These are phyloP conservation scores for Bambusicola thoracicus DNA, from an alignment of 2,113 vertebrate genomes.

Conservation along the genomic window DNA sequence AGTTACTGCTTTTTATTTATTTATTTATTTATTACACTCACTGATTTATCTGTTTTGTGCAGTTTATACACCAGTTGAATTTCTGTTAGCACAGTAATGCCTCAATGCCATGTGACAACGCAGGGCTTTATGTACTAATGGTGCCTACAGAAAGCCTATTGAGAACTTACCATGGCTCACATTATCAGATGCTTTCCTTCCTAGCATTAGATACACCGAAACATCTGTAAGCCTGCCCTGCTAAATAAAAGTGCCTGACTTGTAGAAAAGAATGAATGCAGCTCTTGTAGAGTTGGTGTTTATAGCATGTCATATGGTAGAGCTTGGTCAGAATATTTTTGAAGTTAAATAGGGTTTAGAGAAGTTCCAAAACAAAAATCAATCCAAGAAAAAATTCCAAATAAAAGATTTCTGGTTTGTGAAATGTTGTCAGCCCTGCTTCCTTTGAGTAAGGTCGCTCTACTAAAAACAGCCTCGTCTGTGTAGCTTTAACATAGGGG, in stretches of 20 bases:
- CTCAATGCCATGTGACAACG: background rate
- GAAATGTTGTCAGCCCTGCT: background rate
- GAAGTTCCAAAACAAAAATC: conserved; percentile 60
- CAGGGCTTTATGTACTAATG: background rate
- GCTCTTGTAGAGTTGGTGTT: conserved; percentile 43
- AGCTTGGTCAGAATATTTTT: conserved; percentile 55
- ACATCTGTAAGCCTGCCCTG: conserved; percentile 19
- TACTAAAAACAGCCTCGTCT: background rate
- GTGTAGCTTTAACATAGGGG: background rate
- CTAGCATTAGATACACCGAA: background rate
- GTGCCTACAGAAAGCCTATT: conserved; percentile 12
- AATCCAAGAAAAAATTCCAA: conserved; percentile 28
- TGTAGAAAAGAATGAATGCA: conserved; percentile 38
- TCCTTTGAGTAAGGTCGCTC: background rate
- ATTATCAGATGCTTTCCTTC: background rate
- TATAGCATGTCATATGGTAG: conserved; percentile 54
- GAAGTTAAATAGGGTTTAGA: conserved; percentile 52
- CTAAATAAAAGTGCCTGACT: conserved; percentile 51
- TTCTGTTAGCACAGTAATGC: background rate
- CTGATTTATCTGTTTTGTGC: background rate
- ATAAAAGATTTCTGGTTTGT: conserved; percentile 32
- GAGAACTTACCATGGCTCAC: conserved; percentile 7
- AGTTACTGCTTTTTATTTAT: background rate
- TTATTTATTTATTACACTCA: background rate
- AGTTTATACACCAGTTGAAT: conserved; percentile 4